Evolutionary conservation across 2,888 invertebrate genomes (phyloP), one percentile per base, ranked within the genome.

Genomic region (Drosophila yooni): DNA sequence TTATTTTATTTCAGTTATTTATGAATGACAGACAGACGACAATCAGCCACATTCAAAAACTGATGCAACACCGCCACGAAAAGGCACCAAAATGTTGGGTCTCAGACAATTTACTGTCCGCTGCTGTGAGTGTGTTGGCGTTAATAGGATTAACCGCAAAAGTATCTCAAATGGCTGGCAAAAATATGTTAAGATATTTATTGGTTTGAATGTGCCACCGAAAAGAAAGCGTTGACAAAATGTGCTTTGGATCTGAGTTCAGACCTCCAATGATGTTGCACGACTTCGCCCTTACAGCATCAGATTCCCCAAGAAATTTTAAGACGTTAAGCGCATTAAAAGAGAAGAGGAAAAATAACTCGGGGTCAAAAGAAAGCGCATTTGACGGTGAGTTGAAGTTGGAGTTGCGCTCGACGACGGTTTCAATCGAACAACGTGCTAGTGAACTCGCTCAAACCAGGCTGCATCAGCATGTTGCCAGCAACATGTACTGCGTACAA

Each of bases 301-400:
- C 29, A 27, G 43, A 51, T 21, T 43, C 36, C 53, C 38, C 25
- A 52, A 73, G 31, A 52, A 66, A 54, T 57, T 21, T 77, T 76
- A 79, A 79, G 80, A 74, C 71, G 29, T 79, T 87, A 83, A 87
- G 88, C 85, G 88, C 88, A 74, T 83, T 83, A 84, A 60, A 68
- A 65, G 54, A 53, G 34, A 25, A 46, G 25, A 40, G 18, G 33
- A 31, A 53, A 57, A 51, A 54, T 25, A 46, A 46, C 36, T 36
- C 36, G 38, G 66, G 59, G 48, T 63, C 66, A 40, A 56, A 71
- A 71, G 46, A 64, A 67, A 76, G 40, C 70, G 61, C 62, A 76
- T 80, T 79, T 65, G 59, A 80, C 56, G 57, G 43, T 38, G 25
- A 2, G 25, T 46, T 46, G 46, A 13, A 27, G 38, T 56, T n/a